Evolutionary conservation across 1,140 invertebrate genomes (phyloP).

Genomic region (Apocrypta bakeri): DNA sequence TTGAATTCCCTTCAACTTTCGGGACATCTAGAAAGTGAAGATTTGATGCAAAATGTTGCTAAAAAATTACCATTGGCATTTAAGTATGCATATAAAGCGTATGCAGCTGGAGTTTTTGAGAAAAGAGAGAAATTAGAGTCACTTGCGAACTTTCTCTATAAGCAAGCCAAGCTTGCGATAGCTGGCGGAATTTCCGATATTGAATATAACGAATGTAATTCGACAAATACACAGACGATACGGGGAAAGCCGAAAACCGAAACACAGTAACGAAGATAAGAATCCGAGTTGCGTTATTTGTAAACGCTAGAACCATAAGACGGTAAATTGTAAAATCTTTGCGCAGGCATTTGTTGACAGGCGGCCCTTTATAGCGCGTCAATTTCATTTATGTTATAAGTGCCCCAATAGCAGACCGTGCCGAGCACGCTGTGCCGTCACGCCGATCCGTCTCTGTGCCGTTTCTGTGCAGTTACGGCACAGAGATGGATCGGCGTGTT

Average conservation of each 20-base stretch:
- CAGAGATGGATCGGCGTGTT: too few relatives aligned
- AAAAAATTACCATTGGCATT: not conserved
- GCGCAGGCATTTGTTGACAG: not conserved
- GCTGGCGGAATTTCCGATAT: not conserved
- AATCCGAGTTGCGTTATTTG: not conserved
- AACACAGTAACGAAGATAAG: not conserved
- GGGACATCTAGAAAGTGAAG: not conserved
- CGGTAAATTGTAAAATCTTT: not conserved
- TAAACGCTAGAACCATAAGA: not conserved
- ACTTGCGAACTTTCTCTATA: not conserved
- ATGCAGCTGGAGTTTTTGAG: not conserved
- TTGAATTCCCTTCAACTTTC: not conserved
- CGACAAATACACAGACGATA: not conserved
- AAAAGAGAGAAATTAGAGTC: not conserved
- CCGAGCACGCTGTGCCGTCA: too few relatives aligned
- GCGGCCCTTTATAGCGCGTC: not conserved
- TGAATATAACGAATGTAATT: not conserved
- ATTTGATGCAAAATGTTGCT: not conserved
- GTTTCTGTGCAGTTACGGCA: too few relatives aligned
- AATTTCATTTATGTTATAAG: slow-evolving; percentile 4
- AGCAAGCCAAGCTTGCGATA: not conserved
- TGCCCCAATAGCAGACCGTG: too few relatives aligned
- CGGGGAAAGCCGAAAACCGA: not conserved
- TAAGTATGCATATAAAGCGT: not conserved
- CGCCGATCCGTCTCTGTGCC: too few relatives aligned